Base-by-base conservation (phyloP, 1,140 invertebrate species). In the Dinoponera quadriceps region DNA sequence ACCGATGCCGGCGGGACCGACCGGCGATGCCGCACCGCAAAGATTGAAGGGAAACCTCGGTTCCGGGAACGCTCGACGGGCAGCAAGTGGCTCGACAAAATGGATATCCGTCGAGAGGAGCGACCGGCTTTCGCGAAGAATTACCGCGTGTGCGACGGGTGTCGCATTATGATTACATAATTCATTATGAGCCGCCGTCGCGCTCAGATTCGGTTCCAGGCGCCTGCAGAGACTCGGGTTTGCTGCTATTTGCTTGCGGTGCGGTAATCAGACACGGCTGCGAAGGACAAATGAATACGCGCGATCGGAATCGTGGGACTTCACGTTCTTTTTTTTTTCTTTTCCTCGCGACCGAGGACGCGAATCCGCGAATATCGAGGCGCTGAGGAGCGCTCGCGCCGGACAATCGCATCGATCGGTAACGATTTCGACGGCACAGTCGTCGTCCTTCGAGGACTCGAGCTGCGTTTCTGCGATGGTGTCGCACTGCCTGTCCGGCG, bases 211-310 rank as follows among this genome's bases (percentile, higher is more conserved):
- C 57, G 18, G 7, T 78, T 59, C 48, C 51, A 29, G 18, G 69
- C 65, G 18, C 65, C 38, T 20, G 9, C 33, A 29, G 18, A 27
- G n/a, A 80, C 51, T 80, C 51, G 57, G 44, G 51, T 3, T n/a
- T 18, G 38, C 27, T 71, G 63, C 57, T 80, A 80, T 80, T 71
- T 59, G 75, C 75, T 80, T 80, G 69, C 75, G 7, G 14, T 44
- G 75, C 75, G 33, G 65, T 71, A 80, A 80, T 80, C 14, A 59
- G 54, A 80, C 18, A n/a, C 75, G 33, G 29, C 27, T 80, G n/a
- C 54, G 33, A 71, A 71, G 51, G 49, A 63, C 75, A 69, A 80
- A 29, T 69, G 66, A 80, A 80, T 78, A 77, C 4, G n/a, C 33
- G 49, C 44, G n/a, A 68, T 5, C 16, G 18, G 13, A 75, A 27